Percentiles rank a stretch among this genome's conserved stretches.
Evolutionary conservation across 2,888 invertebrate genomes (phyloP).

Genomic region (Cinara cedri): DNA sequence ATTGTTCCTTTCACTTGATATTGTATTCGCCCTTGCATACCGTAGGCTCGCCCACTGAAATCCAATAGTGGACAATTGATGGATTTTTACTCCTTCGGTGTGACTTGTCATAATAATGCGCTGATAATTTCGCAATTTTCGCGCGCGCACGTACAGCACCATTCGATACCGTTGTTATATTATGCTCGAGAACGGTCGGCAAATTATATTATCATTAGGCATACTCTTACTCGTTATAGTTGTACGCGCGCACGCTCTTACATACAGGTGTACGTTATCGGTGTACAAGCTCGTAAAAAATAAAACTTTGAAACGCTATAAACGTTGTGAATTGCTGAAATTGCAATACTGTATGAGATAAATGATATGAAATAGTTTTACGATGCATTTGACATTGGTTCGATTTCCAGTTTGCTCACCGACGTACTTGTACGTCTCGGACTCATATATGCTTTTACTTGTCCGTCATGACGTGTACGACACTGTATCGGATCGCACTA

Average conservation of each 20-base stretch:
- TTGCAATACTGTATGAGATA: no score
- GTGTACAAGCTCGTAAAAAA: not conserved
- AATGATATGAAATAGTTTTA: no score
- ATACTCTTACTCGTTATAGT: no score
- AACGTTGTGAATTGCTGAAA: no score
- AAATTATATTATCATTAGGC: conserved; percentile 4
- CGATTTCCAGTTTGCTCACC: not conserved
- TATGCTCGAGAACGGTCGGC: conserved; percentile 1
- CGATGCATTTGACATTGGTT: conserved; percentile 4
- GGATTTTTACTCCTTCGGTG: conserved; percentile 34
- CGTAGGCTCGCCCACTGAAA: conserved; percentile 46
- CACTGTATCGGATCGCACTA: no score
- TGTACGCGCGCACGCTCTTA: not conserved
- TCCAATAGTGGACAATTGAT: conserved; percentile 37
- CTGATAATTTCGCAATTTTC: conserved; percentile 19
- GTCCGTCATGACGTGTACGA: not conserved
- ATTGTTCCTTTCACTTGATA: conserved; percentile 49
- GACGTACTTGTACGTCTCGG: not conserved
- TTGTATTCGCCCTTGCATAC: conserved; percentile 50
- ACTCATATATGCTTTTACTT: conserved; percentile 3
- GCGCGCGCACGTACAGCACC: not conserved
- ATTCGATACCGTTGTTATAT: conserved; percentile 5
- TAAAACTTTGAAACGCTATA: no score
- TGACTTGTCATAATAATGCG: conserved; percentile 24
- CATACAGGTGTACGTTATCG: no score